These are phyloP conservation scores for Achatina immaculata DNA, from an alignment of 1,140 invertebrate species.

Conservation along the genomic window DNA sequence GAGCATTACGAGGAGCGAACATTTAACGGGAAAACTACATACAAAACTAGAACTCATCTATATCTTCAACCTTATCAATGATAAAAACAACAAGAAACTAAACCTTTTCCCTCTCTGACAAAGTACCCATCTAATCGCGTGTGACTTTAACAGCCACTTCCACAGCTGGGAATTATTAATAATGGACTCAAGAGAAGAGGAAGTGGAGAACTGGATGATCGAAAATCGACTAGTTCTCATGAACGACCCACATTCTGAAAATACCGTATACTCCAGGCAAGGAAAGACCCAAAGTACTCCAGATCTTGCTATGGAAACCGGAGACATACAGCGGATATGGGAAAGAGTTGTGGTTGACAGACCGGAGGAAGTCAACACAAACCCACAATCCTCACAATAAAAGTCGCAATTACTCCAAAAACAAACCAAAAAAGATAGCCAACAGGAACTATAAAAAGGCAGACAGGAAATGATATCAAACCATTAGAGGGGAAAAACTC, in stretches of 20 bases:
- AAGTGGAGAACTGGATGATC: not conserved
- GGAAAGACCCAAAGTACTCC: too few relatives aligned
- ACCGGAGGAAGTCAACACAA: too few relatives aligned
- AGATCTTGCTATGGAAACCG: too few relatives aligned
- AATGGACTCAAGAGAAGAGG: not conserved
- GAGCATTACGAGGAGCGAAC: not conserved
- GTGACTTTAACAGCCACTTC: not conserved
- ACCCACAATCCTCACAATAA: too few relatives aligned
- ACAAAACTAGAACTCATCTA: not conserved
- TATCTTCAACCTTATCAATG: not conserved
- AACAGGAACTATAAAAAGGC: too few relatives aligned
- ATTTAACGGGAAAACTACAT: not conserved
- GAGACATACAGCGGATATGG: too few relatives aligned
- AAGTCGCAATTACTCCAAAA: too few relatives aligned
- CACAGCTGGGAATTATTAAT: not conserved
- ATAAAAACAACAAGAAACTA: conserved; percentile 1
- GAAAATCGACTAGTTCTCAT: conserved; percentile 1
- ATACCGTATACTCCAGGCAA: conserved; percentile 3
- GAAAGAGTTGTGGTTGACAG: too few relatives aligned
- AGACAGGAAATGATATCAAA: too few relatives aligned
- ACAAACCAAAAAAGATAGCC: too few relatives aligned
- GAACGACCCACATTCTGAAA: not conserved
- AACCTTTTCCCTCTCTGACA: not conserved
- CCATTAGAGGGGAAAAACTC: too few relatives aligned
- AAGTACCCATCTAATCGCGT: not conserved